These are phyloP conservation scores for Synanthedon myopaeformis DNA, from an alignment of 2,888 invertebrate genomes.

Conservation along the genomic window DNA sequence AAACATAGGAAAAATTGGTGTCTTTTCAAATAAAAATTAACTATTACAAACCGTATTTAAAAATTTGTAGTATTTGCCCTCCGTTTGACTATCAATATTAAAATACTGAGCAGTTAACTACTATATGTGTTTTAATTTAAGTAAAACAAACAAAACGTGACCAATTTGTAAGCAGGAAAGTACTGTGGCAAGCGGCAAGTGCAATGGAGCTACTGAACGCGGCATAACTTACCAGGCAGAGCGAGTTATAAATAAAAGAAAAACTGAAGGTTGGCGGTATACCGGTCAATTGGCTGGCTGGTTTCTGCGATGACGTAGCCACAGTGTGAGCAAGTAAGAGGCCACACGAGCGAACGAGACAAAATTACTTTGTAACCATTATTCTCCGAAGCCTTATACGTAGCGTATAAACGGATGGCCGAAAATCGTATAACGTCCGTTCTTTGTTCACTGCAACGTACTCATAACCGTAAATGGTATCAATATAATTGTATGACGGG, in stretches of 20 bases:
- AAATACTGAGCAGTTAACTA: too few relatives aligned
- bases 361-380: slow-evolving; percentile 31
- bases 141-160: too few relatives aligned
- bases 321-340: slow-evolving; percentile 24
- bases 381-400: slow-evolving; percentile 62
- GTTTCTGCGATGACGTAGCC: slow-evolving; percentile 65
- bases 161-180: not conserved
- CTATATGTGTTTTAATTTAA: too few relatives aligned
- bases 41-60: too few relatives aligned
- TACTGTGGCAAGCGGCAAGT: not conserved
- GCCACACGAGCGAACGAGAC: not conserved
- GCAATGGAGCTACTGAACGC: slow-evolving; percentile 18
- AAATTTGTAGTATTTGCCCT: too few relatives aligned
- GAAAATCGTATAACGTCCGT: slow-evolving; percentile 58
- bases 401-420: slow-evolving; percentile 54
- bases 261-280: slow-evolving; percentile 70
- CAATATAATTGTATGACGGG: slow-evolving; percentile 20
- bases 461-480: slow-evolving; percentile 32
- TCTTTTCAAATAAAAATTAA: too few relatives aligned
- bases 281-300: slow-evolving; percentile 70
- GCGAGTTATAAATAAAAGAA: slow-evolving; percentile 69
- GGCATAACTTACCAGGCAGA: slow-evolving; percentile 61
- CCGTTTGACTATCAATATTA: too few relatives aligned
- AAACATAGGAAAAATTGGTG: too few relatives aligned
- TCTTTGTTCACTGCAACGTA: slow-evolving; percentile 44